These are phyloP conservation scores for Cyprinella venusta DNA, from an alignment of 2,797 vertebrate genomes.

Conservation along the genomic window DNA sequence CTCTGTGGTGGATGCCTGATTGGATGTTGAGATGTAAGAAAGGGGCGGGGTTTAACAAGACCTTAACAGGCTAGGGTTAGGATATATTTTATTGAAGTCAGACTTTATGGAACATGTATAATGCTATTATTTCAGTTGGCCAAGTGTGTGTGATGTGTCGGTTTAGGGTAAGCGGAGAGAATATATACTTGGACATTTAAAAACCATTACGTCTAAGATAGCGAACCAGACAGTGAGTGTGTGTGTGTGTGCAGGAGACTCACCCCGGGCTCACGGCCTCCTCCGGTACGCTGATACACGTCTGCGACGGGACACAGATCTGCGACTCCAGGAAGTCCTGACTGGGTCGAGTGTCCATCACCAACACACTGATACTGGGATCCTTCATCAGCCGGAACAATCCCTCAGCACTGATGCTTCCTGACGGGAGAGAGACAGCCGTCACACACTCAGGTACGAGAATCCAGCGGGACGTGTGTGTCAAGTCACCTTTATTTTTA, in stretches of 20 bases:
- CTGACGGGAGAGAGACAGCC: constrained; percentile 49
- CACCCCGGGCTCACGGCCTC: constrained; percentile 93
- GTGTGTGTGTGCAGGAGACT: neutral
- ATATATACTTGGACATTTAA: no score
- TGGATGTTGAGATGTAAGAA: neutral
- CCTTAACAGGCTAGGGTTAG: no score
- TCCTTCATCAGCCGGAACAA: constrained; percentile 92
- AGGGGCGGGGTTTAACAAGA: neutral
- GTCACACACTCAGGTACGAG: constrained; percentile 28
- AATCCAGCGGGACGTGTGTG: neutral
- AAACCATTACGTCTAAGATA: no score
- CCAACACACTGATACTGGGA: constrained; percentile 81
- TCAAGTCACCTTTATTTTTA: no score
- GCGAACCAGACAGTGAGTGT: no score
- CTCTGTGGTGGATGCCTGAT: no score
- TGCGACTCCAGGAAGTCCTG: constrained; percentile 90
- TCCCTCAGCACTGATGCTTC: constrained; percentile 87
- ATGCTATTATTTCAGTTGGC: no score
- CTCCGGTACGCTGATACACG: constrained; percentile 88
- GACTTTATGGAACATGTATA: no score
- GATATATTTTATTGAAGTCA: no score
- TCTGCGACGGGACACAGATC: constrained; percentile 81
- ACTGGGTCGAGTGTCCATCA: constrained; percentile 91
- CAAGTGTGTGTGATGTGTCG: no score
- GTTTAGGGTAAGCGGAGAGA: no score